Conservation (phyloP, 2,113 vertebrate species). For the Promerops cafer region DNA sequence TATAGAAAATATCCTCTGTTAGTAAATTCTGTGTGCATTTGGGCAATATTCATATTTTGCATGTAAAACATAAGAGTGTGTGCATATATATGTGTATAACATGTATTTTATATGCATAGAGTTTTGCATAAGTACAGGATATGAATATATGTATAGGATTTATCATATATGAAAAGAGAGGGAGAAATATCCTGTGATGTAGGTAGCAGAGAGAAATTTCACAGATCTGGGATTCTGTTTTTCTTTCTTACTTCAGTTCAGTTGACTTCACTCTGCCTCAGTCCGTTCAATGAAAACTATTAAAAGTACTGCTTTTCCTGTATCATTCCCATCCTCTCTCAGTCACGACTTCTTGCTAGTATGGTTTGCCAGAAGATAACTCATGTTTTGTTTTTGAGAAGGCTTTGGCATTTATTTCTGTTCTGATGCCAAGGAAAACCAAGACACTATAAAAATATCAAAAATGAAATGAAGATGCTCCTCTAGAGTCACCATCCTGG, state of each 20-base stretch:
- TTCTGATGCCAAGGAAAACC: neutral
- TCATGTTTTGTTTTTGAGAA: slow-evolving; percentile 10
- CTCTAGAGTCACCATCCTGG: neutral
- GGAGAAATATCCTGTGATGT: neutral
- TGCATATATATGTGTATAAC: neutral
- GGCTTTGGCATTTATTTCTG: slow-evolving; percentile 19
- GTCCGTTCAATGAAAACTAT: neutral
- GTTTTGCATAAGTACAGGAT: neutral
- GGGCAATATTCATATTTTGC: neutral
- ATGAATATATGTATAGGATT: neutral
- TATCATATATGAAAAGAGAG: neutral
- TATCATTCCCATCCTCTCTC: neutral
- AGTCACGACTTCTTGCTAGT: neutral
- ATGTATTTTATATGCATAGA: neutral
- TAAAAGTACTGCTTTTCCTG: neutral
- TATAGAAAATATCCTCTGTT: neutral
- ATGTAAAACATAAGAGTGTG: neutral
- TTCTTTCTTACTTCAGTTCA: neutral
- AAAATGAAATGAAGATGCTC: neutral
- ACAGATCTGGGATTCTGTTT: neutral
- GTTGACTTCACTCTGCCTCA: neutral
- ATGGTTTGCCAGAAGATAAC: neutral
- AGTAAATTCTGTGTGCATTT: neutral
- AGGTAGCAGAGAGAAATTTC: neutral
- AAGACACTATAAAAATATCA: neutral